Base-by-base conservation (phyloP, 2,888 invertebrate species). In the Tenthredo amoena region DNA sequence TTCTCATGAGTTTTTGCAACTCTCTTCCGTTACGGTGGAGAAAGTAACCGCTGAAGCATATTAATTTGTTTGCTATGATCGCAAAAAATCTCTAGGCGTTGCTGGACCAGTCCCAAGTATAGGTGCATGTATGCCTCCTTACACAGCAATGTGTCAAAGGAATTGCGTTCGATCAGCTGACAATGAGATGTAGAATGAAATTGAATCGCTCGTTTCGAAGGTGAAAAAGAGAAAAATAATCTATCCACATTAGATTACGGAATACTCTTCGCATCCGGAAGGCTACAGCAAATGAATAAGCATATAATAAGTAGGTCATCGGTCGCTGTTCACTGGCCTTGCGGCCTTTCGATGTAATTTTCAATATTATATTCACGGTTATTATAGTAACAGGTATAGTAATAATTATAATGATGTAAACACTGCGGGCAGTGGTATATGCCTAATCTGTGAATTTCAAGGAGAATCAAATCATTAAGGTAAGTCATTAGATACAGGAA, bases 21-120 rank as follows among this genome's bases (percentile, higher is more conserved):
- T 77, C 26, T 50, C 47, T 77, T 50, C 9, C 77, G 31, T 55
- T 77, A 7, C 18, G 34, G 18, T 31, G 62, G 81, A 40, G 81
- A 81, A 81, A 81, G 81, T 81, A 74, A 74, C 72, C 72, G 72
- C 43, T 26, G 43, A 21, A 74, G 72, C 72, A 74, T 74, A 74
- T 74, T 43, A 43, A 74, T 43, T 74, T 26, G 10, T 74, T 43
- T 74, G 40, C 72, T 43, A 74, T 21, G 3, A 74, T 74, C 12
- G 72, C 21, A 43, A 74, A 74, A 21, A 10, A 74, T 43, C 40
- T 43, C 72, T n/a, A 10, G 71, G 7, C 71, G 37, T 34, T 71
- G 31, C n/a, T 34, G 34, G 37, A 71, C 37, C 37, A 55, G 6
- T 15, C 12, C 15, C 55, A 6, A 55, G 21, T 26, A 26, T 26